Evolutionary conservation across 2,888 invertebrate genomes (phyloP), one percentile per base, ranked within the genome.

Genomic region (Cordylochernes scorpioides): DNA sequence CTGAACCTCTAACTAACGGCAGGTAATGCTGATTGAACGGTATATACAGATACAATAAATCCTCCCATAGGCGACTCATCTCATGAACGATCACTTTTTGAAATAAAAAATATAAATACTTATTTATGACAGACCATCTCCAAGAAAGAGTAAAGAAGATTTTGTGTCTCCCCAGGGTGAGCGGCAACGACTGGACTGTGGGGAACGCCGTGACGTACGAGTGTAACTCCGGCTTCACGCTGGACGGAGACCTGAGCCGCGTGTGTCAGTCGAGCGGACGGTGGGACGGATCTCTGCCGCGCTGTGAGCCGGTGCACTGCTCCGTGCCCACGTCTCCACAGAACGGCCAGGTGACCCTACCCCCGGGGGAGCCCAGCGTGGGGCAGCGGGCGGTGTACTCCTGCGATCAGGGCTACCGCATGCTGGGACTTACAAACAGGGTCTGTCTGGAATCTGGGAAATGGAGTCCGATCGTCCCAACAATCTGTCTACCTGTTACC

Each of bases 361-460:
- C 32, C 27, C 35, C 35, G 5, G 21, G 25, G 5, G 28, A 19
- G 10, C 24, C 12, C 13, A 25, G 27, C 16, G 33, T 38, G 24
- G 38, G 38, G 24, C 38, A 38, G 12, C 27, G 33, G 14, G 33
- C 30, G 6, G 27, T 27, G 6, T 38, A 38, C 30, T 17, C 15
- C n/a, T 38, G 38, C 15, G 21, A 35, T 3, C 30, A 30, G 4
- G 38, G 38, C 4, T 35, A 31, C 19, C 33, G 30, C 13, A 21
- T 33, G 8, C 18, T 31, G 2, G 38, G 38, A 5, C 27, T 28
- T 4, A 25, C 31, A 2, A 16, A 31, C 5, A 31, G 35, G 25
- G 38, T 38, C 3, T 68, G 68, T 41, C 46, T 55, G 14, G 58
- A 59, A 24, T 58, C 57, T 36, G 66, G 67, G 40, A 38, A 48